Conservation (phyloP, 1,140 invertebrate species). For the Drosophila repleta region DNA sequence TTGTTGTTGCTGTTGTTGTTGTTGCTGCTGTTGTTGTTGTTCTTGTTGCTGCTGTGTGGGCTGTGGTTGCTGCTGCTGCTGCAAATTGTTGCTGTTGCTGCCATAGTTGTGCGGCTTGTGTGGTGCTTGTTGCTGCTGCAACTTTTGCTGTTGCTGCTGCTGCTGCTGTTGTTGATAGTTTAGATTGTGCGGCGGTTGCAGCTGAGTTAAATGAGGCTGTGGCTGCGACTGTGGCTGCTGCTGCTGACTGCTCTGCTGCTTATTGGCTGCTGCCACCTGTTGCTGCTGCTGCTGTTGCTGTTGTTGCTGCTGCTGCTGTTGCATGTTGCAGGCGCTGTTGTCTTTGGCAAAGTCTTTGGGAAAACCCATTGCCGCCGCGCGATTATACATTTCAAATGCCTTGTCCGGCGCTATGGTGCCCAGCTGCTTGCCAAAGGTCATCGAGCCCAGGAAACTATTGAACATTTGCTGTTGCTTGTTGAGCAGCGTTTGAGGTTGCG, state of each 20-base stretch:
- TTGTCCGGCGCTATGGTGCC: conserved; percentile 80
- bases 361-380: conserved; percentile 78
- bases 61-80: conserved; percentile 23
- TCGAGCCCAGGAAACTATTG: conserved; percentile 75
- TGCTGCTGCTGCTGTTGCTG: conserved; percentile 52
- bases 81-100: conserved; percentile 50
- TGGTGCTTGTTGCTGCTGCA: conserved; percentile 40
- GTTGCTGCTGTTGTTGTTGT: conserved; percentile 29
- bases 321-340: conserved; percentile 60
- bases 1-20: conserved; percentile 17
- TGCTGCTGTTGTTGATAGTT: conserved; percentile 66
- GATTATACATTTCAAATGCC: conserved; percentile 82
- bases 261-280: conserved; percentile 26
- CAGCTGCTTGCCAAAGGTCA: conserved; percentile 72
- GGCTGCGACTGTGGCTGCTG: conserved; percentile 32
- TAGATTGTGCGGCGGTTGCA: conserved; percentile 61
- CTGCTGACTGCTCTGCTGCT: conserved; percentile 55
- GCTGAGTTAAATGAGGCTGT: conserved; percentile 56
- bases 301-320: conserved; percentile 57
- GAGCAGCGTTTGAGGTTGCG: conserved; percentile 40
- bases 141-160: conserved; percentile 53
- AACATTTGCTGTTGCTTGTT: conserved; percentile 81
- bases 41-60: conserved; percentile 23
- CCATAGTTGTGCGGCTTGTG: conserved; percentile 51
- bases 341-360: conserved; percentile 74